Percentiles rank a stretch among this genome's conserved stretches.
Conservation (phyloP, 2,113 vertebrate species). For the Burhinus bistriatus region DNA sequence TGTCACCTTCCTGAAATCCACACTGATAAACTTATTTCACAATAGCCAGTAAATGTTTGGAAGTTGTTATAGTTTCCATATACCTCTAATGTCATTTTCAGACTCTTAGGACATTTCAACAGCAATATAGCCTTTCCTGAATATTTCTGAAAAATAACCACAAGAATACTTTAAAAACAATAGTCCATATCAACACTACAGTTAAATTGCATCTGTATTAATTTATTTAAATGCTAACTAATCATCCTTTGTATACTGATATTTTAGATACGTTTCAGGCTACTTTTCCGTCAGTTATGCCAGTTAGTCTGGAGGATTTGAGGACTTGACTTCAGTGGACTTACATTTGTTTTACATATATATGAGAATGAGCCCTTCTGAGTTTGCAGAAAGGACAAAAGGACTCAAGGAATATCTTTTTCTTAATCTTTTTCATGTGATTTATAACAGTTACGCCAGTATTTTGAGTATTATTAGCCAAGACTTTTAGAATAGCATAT, state of each 20-base stretch:
- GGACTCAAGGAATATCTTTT: neutral
- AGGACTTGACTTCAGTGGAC: neutral
- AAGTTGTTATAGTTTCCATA: neutral
- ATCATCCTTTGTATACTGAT: neutral
- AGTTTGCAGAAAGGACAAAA: neutral
- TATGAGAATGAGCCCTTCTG: neutral
- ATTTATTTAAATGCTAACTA: neutral
- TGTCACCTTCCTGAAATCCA: neutral
- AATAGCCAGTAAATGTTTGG: neutral
- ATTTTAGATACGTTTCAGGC: neutral
- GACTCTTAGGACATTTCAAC: neutral
- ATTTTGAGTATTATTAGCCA: neutral
- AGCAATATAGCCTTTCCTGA: neutral
- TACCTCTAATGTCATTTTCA: neutral
- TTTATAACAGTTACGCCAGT: neutral
- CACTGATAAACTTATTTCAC: neutral
- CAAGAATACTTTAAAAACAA: neutral
- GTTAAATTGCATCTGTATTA: neutral
- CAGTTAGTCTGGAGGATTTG: neutral
- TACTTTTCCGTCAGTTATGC: neutral
- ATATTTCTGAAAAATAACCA: neutral
- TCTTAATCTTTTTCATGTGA: neutral
- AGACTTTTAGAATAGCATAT: neutral
- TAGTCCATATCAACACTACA: neutral
- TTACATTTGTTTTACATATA: neutral